These are phyloP conservation scores for Philonicus albiceps DNA, from an alignment of 2,888 invertebrate species.

Conservation along the genomic window DNA sequence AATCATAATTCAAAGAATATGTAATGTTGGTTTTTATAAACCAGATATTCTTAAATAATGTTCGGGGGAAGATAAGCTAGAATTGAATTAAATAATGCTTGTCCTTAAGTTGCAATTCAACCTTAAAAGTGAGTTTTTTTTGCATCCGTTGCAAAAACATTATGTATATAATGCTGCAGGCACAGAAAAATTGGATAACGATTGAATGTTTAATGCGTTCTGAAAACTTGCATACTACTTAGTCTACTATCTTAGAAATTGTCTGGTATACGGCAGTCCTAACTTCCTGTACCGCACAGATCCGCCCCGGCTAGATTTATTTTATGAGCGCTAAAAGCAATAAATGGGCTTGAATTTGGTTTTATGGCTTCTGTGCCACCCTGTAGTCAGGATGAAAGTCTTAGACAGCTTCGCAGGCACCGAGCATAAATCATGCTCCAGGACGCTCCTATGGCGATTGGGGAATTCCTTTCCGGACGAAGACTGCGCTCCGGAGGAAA, in stretches of 20 bases:
- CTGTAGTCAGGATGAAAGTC: not conserved
- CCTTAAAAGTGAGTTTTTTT: not conserved
- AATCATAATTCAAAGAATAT: too few species aligned
- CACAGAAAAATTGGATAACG: not conserved
- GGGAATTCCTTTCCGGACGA: not conserved
- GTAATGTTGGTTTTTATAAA: too few species aligned
- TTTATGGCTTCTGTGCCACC: not conserved
- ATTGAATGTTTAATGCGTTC: not conserved
- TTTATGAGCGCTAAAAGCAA: conserved; percentile 30
- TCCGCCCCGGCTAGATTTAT: not conserved
- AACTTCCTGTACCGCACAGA: not conserved
- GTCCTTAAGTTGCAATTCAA: too few species aligned
- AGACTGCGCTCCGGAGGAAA: not conserved
- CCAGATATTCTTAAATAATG: too few species aligned
- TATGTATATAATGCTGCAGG: not conserved
- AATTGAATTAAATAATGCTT: too few species aligned
- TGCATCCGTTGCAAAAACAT: not conserved
- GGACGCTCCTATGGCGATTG: not conserved
- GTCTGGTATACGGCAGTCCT: not conserved
- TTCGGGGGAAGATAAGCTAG: too few species aligned
- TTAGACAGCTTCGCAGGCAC: not conserved
- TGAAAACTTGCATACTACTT: not conserved
- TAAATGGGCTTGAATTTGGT: conserved; percentile 25
- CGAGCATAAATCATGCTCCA: not conserved
- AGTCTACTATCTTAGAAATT: not conserved